Evolutionary conservation across 2,888 invertebrate genomes (phyloP).

Genomic region (Mactromeris polynyma): DNA sequence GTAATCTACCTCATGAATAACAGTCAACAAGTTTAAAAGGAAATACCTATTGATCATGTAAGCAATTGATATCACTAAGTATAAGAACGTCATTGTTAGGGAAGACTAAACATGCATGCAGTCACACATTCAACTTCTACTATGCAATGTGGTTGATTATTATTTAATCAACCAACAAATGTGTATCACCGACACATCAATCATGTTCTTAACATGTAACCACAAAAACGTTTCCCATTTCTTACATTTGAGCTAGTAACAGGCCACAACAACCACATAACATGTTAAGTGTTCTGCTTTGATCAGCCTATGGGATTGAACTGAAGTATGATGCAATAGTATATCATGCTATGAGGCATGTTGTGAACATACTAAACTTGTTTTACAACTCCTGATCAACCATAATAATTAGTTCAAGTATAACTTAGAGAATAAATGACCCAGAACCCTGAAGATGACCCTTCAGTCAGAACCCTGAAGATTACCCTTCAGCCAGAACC

Average conservation of each 20-base stretch:
- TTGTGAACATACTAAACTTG: background rate
- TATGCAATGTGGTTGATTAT: no score
- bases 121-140: background rate
- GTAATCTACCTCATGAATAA: background rate
- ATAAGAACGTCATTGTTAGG: background rate
- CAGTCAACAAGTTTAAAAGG: background rate
- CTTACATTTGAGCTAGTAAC: background rate
- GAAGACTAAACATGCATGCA: background rate
- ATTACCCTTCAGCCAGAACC: no score
- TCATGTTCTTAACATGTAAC: background rate
- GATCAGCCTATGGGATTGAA: background rate
- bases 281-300: background rate
- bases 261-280: conserved; percentile 2
- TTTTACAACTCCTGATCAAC: no score
- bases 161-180: background rate
- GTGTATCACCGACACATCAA: background rate
- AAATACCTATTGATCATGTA: no score
- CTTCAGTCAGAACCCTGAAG: no score
- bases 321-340: background rate
- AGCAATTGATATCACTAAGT: background rate
- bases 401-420: no score
- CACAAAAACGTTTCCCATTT: background rate
- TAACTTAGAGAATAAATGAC: no score
- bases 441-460: no score
- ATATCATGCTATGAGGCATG: background rate